Base-by-base conservation (phyloP, 2,888 invertebrate genomes). In the Sphaerolaimus hirsutus region DNA sequence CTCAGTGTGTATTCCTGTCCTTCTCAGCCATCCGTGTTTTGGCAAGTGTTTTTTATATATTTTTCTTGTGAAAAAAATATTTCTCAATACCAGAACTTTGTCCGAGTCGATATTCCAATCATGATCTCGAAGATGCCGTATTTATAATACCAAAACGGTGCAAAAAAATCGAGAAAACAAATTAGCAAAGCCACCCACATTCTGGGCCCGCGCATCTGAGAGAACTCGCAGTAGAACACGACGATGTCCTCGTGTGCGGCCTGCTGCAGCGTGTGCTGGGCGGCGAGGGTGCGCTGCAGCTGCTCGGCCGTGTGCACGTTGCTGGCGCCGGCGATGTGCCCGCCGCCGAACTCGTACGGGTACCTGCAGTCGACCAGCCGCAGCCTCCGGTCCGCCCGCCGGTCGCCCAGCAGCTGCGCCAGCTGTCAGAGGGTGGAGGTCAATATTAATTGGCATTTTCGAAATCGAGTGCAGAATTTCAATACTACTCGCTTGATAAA, bases 161-260 rank as follows among this genome's bases (percentile, higher is more conserved):
- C n/a, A n/a, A n/a, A n/a, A n/a, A n/a, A n/a, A n/a, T n/a, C n/a
- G n/a, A n/a, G n/a, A n/a, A n/a, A n/a, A n/a, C n/a, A n/a, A n/a
- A n/a, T n/a, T n/a, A n/a, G n/a, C n/a, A n/a, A n/a, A n/a, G n/a
- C 47, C 53, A 75, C 78, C 77, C 71, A 84, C 76, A 91, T 68
- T 57, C 77, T 81, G 0, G 91, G 91, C 1, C 84, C 91, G 46
- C 91, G 73, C 67, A 89, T 82, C 46, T 82, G 78, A 0, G 87
- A 87, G 70, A 89, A 91, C 66, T 93, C 91, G 67, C 93, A 93
- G 64, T 91, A 91, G 67, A 93, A 89, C 41, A 93, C 76, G 37
- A 91, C 68, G 43, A 89, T 76, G 51, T 23, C 17, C 17, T 19
- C 5, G 4, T 23, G 23, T 10, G 22, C 40, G 24, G 17, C 24